Evolutionary conservation across 2,888 invertebrate species (phyloP).

Genomic region (Subacronicta megacephala): DNA sequence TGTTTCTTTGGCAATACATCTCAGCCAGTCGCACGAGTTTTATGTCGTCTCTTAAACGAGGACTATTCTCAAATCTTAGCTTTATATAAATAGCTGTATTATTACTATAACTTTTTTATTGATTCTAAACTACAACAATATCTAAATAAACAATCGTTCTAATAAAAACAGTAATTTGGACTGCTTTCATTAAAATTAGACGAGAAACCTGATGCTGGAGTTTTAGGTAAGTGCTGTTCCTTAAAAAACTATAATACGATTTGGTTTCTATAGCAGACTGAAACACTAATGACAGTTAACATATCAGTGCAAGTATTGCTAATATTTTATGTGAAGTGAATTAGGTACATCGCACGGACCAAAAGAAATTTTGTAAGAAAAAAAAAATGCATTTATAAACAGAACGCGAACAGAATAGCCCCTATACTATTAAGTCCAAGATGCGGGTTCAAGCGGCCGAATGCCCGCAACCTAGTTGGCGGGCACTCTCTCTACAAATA

Average conservation of each 20-base stretch:
- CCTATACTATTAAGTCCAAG: slow-evolving; percentile 67
- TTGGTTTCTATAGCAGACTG: no score
- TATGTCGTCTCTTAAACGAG: slow-evolving; percentile 45
- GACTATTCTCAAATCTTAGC: slow-evolving; percentile 51
- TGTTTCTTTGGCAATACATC: slow-evolving; percentile 68
- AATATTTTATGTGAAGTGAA: no score
- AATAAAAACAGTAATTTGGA: no score
- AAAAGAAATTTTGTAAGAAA: no score
- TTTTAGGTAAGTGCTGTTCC: no score
- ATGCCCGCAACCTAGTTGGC: slow-evolving; percentile 82
- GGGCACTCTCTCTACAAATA: slow-evolving; percentile 56
- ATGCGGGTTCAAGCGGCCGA: slow-evolving; percentile 61
- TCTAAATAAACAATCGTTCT: no score
- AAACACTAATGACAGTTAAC: no score
- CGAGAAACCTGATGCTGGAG: no score
- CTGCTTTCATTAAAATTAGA: no score
- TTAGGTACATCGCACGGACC: no score
- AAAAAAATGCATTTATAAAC: slow-evolving; percentile 6
- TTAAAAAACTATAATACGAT: no score
- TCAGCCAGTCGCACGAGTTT: slow-evolving; percentile 57
- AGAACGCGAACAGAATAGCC: slow-evolving; percentile 42
- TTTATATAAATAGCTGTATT: slow-evolving; percentile 21
- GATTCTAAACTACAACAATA: slow-evolving; percentile 5
- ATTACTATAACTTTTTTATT: slow-evolving; percentile 6
- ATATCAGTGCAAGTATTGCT: no score